A percentile compares a stretch with the other conserved stretches of the same genome.
phyloP scores from a whole-genome alignment of 2,888 invertebrate species.

The Gerosis bhagava region DNA sequence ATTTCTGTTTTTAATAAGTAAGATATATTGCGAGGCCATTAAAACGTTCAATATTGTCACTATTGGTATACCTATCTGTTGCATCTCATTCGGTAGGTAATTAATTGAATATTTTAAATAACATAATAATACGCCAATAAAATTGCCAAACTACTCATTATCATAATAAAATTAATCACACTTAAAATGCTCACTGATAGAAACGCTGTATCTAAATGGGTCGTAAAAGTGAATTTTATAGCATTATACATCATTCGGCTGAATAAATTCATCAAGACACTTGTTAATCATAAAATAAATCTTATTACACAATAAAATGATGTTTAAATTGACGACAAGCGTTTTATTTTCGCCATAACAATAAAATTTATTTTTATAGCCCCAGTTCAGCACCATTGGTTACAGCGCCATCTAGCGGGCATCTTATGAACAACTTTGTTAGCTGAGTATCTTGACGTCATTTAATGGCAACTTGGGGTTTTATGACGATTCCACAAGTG shows the following conservation, averaged over 20 bases:
- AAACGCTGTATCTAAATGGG: slow-evolving; percentile 67
- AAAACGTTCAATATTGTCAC: too few species aligned
- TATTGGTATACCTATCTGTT: too few species aligned
- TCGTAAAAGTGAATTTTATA: slow-evolving; percentile 75
- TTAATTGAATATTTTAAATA: slow-evolving; percentile 14
- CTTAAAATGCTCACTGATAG: slow-evolving; percentile 67
- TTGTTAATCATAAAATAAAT: slow-evolving; percentile 82
- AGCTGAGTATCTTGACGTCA: slow-evolving; percentile 52
- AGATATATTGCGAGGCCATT: too few species aligned
- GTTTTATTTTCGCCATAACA: slow-evolving; percentile 82
- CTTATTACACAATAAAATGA: slow-evolving; percentile 80
- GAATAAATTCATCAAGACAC: slow-evolving; percentile 81
- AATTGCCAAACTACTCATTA: slow-evolving; percentile 20
- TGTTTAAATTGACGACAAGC: slow-evolving; percentile 82
- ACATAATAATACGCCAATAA: slow-evolving; percentile 1
- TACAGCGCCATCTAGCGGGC: slow-evolving; percentile 67
- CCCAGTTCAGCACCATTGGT: slow-evolving; percentile 49
- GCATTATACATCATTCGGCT: slow-evolving; percentile 77
- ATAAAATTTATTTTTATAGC: slow-evolving; percentile 82
- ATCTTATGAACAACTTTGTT: slow-evolving; percentile 49
- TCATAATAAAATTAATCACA: slow-evolving; percentile 44
- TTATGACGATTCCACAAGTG: slow-evolving; percentile 51
- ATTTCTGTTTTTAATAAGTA: too few species aligned
- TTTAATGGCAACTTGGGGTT: slow-evolving; percentile 50
- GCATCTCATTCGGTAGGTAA: too few species aligned